A percentile compares a stretch with the other conserved stretches of the same genome.
These are phyloP conservation scores for Platalea minor DNA, from an alignment of 2,797 vertebrate species.

Conservation along the genomic window DNA sequence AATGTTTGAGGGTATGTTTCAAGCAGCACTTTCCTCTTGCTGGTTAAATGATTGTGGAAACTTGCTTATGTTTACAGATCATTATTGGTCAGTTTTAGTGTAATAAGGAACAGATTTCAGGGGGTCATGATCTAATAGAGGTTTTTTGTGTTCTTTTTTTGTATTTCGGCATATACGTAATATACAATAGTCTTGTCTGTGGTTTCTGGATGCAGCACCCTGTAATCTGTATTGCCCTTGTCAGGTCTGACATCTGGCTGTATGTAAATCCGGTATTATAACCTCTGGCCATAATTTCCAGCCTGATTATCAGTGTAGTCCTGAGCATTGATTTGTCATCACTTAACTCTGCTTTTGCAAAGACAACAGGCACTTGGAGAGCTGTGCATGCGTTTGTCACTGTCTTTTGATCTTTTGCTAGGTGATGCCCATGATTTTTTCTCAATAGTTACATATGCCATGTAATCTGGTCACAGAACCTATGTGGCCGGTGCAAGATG, in stretches of 20 bases:
- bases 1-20: background rate
- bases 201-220: background rate
- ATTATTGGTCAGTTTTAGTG: background rate
- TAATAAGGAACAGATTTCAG: background rate
- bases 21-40: background rate
- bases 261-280: background rate
- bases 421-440: background rate
- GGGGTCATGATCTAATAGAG: background rate
- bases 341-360: background rate
- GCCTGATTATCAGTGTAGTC: background rate
- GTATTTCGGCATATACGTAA: background rate
- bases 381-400: rapidly evolving
- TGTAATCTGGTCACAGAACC: background rate
- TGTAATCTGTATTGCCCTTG: background rate
- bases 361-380: background rate
- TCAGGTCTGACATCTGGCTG: background rate
- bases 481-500: rapidly evolving
- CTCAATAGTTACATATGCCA: rapidly evolving
- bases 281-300: background rate
- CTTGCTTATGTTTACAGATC: background rate
- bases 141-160: background rate
- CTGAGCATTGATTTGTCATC: background rate
- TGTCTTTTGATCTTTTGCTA: background rate
- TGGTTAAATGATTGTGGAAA: background rate
- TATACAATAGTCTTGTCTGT: too few relatives aligned